Percentiles rank a stretch among this genome's conserved stretches.
These are phyloP conservation scores for Plebejus argus DNA, from an alignment of 2,888 invertebrate species.

Conservation along the genomic window DNA sequence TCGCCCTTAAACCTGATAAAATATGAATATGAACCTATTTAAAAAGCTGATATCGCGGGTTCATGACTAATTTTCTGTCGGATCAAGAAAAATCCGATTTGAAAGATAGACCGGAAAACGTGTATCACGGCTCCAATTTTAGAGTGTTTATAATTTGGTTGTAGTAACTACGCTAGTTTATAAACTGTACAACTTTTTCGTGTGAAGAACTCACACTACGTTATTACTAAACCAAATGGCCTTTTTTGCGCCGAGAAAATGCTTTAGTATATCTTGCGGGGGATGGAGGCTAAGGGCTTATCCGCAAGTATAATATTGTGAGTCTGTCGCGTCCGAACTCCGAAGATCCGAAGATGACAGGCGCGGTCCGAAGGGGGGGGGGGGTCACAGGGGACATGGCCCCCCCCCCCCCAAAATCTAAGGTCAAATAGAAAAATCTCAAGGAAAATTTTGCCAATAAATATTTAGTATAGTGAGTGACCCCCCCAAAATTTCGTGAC, in stretches of 20 bases:
- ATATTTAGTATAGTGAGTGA: no score
- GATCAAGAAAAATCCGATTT: constrained; percentile 7
- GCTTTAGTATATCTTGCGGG: no score
- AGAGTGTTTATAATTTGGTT: constrained; percentile 12
- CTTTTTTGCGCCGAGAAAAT: not conserved
- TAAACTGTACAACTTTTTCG: not conserved
- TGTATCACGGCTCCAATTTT: constrained; percentile 11
- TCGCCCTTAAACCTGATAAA: not conserved
- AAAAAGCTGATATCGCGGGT: not conserved
- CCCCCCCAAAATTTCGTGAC: no score
- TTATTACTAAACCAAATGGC: not conserved
- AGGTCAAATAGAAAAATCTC: no score
- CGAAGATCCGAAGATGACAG: no score
- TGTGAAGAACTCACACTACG: not conserved
- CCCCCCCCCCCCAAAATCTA: no score
- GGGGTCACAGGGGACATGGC: no score
- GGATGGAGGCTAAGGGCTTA: no score
- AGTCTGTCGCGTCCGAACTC: no score
- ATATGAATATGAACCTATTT: not conserved
- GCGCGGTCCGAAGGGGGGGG: no score
- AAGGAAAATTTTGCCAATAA: no score
- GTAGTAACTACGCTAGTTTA: not conserved
- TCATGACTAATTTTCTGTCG: not conserved
- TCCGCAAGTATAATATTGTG: no score
- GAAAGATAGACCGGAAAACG: not conserved